These are phyloP conservation scores for Chlorops oryzae DNA, from an alignment of 1,140 invertebrate species.

Conservation along the genomic window DNA sequence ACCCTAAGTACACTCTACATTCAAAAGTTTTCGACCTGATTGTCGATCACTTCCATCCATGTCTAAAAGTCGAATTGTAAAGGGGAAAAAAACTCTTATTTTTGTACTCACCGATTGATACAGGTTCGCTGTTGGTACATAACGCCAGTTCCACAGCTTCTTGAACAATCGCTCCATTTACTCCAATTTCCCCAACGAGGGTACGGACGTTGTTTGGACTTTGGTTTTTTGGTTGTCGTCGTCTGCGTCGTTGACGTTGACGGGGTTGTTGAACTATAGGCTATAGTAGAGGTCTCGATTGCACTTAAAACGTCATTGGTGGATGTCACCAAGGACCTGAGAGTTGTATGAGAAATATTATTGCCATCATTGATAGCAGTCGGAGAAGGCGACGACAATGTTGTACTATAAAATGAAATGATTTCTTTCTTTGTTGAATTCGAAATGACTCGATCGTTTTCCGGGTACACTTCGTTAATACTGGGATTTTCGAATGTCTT, in stretches of 20 bases:
- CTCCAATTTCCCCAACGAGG: slow-evolving; percentile 71
- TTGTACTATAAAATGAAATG: neutral
- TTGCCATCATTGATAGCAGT: neutral
- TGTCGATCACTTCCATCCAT: too few species aligned
- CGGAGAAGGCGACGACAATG: neutral
- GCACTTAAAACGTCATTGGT: too few species aligned
- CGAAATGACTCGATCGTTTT: slow-evolving; percentile 22
- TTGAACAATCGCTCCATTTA: slow-evolving; percentile 65
- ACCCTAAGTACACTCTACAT: too few species aligned
- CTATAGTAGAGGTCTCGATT: too few species aligned
- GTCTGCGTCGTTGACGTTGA: neutral
- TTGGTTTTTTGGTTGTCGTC: neutral
- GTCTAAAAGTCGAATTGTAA: too few species aligned
- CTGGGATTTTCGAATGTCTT: slow-evolving; percentile 16
- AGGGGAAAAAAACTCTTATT: too few species aligned
- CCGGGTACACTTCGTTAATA: slow-evolving; percentile 36
- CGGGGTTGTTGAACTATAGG: too few species aligned
- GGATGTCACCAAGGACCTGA: too few species aligned
- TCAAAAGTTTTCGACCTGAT: too few species aligned
- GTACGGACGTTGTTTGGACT: slow-evolving; percentile 24
- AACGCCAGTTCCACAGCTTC: slow-evolving; percentile 80
- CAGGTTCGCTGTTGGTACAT: slow-evolving; percentile 57
- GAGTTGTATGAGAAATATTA: too few species aligned
- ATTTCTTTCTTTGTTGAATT: too few species aligned
- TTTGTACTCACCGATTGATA: slow-evolving; percentile 31